Percentiles rank a stretch among this genome's conserved stretches.
Conservation (phyloP, 2,113 vertebrate species). For the Uropsilus gracilis region DNA sequence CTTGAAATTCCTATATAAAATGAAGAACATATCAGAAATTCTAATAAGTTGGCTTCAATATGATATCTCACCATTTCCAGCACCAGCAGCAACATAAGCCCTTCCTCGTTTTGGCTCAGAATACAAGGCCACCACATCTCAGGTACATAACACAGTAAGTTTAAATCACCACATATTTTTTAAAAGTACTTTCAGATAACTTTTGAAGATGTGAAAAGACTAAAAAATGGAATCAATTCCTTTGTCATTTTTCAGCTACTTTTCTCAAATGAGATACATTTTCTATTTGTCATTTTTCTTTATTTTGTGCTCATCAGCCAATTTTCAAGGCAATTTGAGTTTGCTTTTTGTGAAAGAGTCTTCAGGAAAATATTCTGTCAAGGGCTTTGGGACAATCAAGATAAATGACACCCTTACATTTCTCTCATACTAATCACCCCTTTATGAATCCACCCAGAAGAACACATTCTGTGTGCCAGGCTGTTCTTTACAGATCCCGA, state of each 20-base stretch:
- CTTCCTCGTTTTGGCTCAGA: not conserved
- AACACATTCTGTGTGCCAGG: not conserved
- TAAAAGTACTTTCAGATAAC: not conserved
- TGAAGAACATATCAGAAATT: not conserved
- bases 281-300: slow-evolving; percentile 24
- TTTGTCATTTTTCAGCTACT: slow-evolving; percentile 47
- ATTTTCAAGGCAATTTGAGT: slow-evolving; percentile 65
- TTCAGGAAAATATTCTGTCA: slow-evolving; percentile 55
- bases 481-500: not conserved
- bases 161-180: not conserved
- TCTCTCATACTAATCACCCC: slow-evolving; percentile 46
- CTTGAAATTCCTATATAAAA: not conserved
- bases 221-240: not conserved
- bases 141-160: not conserved
- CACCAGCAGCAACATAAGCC: not conserved
- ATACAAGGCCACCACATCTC: not conserved
- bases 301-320: slow-evolving; percentile 34
- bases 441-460: not conserved
- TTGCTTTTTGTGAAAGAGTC: slow-evolving; percentile 51
- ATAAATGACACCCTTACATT: slow-evolving; percentile 27
- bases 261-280: slow-evolving; percentile 36
- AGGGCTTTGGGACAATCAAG: slow-evolving; percentile 56
- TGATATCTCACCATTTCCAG: not conserved
- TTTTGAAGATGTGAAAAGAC: slow-evolving; percentile 52
- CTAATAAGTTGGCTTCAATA: not conserved